Conservation (phyloP, 1,140 invertebrate genomes). For the Mylabris phalerata region DNA sequence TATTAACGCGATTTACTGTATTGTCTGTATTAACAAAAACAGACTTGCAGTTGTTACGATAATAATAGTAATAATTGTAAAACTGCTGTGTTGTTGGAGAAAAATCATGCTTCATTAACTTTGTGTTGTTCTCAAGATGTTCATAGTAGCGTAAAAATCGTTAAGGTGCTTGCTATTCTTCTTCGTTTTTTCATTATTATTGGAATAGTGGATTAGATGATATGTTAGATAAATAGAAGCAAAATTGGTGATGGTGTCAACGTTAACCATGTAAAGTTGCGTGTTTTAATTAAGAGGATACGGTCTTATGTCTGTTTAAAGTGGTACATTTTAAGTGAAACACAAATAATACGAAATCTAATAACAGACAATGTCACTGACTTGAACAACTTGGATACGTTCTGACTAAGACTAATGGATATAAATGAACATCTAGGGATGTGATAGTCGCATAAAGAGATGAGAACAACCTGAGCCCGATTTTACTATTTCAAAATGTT, state of each 20-base stretch:
- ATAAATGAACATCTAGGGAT: slow-evolving; percentile 18
- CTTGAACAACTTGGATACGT: slow-evolving; percentile 7
- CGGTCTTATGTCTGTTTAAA: neutral
- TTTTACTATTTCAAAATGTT: neutral
- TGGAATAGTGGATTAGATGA: too few relatives aligned
- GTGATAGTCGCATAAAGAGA: slow-evolving; percentile 6
- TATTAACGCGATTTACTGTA: neutral
- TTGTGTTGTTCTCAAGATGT: too few relatives aligned
- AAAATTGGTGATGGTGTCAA: too few relatives aligned
- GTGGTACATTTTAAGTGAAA: slow-evolving; percentile 11
- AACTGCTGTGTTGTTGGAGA: too few relatives aligned
- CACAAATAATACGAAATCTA: slow-evolving; percentile 26
- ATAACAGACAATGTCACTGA: slow-evolving; percentile 17
- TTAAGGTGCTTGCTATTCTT: too few relatives aligned
- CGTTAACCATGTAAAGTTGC: neutral
- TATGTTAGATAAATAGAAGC: too few relatives aligned
- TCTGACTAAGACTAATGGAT: slow-evolving; percentile 25
- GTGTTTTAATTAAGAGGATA: slow-evolving; percentile 13
- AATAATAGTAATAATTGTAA: too few relatives aligned
- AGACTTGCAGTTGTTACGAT: too few relatives aligned
- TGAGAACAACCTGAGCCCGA: neutral
- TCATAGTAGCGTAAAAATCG: too few relatives aligned
- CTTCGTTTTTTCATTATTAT: too few relatives aligned
- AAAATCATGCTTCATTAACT: too few relatives aligned
- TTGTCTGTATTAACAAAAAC: too few relatives aligned